These are phyloP conservation scores for Bergia sp. DNA, from an alignment of 92 coral and sea anemone species.

Conservation along the genomic window DNA sequence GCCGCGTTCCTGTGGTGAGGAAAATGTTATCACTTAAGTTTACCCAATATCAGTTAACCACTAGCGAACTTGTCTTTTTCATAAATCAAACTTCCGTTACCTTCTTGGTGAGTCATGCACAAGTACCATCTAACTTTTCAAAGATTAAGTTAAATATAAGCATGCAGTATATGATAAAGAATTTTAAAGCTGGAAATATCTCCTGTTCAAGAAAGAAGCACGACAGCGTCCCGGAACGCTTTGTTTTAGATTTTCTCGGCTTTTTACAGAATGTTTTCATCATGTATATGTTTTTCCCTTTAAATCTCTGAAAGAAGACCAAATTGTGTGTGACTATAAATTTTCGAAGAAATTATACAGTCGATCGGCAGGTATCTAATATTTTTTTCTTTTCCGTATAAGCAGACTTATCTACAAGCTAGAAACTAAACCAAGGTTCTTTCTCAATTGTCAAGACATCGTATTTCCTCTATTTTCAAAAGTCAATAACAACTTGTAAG, in stretches of 20 bases:
- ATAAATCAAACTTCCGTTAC: not conserved
- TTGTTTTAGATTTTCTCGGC: too few relatives aligned
- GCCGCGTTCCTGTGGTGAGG: not conserved
- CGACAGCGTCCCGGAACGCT: not conserved
- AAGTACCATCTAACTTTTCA: not conserved
- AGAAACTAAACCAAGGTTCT: not conserved
- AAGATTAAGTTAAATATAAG: too few relatives aligned
- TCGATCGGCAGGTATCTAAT: not conserved
- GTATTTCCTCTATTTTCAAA: not conserved
- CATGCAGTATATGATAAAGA: not conserved
- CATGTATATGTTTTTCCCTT: too few relatives aligned
- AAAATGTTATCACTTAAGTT: not conserved
- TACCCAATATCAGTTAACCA: not conserved
- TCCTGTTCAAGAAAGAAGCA: not conserved
- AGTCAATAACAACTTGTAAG: too few relatives aligned
- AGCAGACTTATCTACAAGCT: not conserved
- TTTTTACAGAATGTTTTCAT: too few relatives aligned
- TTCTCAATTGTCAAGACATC: not conserved
- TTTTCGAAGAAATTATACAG: too few relatives aligned
- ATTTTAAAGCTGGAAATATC: not conserved
- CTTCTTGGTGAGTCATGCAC: not conserved
- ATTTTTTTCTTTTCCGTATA: not conserved
- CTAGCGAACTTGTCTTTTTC: not conserved
- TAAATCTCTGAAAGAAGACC: not conserved
- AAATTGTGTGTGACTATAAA: not conserved